A percentile compares a stretch with the other conserved stretches of the same genome.
Evolutionary conservation across 2,113 vertebrate genomes (phyloP).

Genomic region (Sebastes schlegelii): DNA sequence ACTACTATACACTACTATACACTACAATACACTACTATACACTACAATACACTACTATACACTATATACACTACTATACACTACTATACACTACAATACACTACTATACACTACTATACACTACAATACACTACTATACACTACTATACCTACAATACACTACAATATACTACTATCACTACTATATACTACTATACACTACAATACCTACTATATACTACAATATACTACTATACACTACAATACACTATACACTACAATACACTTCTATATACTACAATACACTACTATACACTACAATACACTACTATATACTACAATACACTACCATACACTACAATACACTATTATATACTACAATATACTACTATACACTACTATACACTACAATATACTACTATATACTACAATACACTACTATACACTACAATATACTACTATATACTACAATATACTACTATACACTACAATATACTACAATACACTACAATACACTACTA

Average conservation of each 20-base stretch:
- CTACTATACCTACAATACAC: neutral
- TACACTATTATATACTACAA: neutral
- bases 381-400: neutral
- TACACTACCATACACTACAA: conserved; percentile 43
- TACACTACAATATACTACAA: conserved; percentile 43
- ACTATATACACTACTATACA: neutral
- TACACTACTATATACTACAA: neutral
- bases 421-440: neutral
- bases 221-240: neutral
- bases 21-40: neutral
- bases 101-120: neutral
- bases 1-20: too few relatives aligned
- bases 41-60: neutral
- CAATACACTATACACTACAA: too few relatives aligned
- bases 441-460: neutral
- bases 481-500: neutral
- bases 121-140: neutral
- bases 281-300: conserved; percentile 54
- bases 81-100: conserved; percentile 42
- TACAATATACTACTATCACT: too few relatives aligned
- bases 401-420: neutral
- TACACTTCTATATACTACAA: neutral
- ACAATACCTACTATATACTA: conserved; percentile 43
- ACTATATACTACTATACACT: too few relatives aligned
- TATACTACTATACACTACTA: neutral